Percentiles rank a stretch among this genome's conserved stretches.
These are phyloP conservation scores for Raja brachyura DNA, from an alignment of 2,113 vertebrate species.

Conservation along the genomic window DNA sequence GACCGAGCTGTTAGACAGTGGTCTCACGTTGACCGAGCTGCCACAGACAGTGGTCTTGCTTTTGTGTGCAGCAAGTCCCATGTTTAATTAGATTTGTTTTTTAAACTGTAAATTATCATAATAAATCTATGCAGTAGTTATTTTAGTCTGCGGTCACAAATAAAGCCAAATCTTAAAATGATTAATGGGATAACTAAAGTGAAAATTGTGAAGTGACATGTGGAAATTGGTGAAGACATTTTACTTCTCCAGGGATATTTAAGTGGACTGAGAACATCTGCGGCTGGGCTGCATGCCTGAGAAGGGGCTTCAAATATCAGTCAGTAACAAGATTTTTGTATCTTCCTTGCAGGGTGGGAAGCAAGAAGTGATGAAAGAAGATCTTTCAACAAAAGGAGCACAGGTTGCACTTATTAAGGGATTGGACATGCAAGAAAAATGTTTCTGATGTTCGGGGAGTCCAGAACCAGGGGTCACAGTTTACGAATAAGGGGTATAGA, in stretches of 20 bases:
- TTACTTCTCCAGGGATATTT: not conserved
- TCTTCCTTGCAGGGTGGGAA: no score
- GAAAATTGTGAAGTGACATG: not conserved
- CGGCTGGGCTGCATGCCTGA: not conserved
- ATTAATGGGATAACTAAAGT: not conserved
- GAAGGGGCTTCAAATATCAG: not conserved
- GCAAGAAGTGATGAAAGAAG: not conserved
- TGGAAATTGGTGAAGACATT: not conserved
- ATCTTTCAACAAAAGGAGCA: not conserved
- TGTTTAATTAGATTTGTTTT: not conserved
- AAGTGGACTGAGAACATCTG: not conserved
- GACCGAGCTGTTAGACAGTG: no score
- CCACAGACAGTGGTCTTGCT: not conserved
- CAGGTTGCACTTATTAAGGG: not conserved
- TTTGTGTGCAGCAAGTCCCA: not conserved
- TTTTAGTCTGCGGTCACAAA: not conserved
- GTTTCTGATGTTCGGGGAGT: no score
- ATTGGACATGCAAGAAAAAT: no score
- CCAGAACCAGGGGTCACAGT: no score
- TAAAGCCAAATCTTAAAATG: not conserved
- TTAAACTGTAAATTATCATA: no score
- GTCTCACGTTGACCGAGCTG: no score
- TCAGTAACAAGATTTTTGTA: not conserved
- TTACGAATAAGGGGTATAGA: no score
- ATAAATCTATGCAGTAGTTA: not conserved